Percentiles rank a stretch among this genome's conserved stretches.
Conservation (phyloP, 1,140 invertebrate species). For the Colletes gigas region DNA sequence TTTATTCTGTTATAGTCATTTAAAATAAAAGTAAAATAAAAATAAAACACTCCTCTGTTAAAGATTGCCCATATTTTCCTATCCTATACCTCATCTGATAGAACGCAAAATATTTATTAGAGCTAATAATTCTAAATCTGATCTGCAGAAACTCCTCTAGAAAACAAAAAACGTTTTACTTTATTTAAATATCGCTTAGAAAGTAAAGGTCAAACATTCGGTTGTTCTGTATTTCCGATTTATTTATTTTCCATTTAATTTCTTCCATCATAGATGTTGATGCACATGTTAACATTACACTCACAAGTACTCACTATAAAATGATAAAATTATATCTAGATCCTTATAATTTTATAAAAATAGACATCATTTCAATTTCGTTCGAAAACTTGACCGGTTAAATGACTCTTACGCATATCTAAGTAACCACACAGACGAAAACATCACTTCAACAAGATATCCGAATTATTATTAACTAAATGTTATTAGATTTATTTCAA, state of each 20-base stretch:
- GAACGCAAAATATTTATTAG: too few species aligned
- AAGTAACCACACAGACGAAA: background rate
- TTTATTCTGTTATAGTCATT: too few species aligned
- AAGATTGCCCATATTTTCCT: too few species aligned
- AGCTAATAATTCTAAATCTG: too few species aligned
- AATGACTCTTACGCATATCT: background rate
- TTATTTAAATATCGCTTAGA: background rate
- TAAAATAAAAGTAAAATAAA: too few species aligned
- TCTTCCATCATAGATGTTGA: background rate
- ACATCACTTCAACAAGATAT: background rate
- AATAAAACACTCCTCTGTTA: too few species aligned
- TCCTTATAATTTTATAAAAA: constrained; percentile 23
- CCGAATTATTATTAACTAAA: constrained; percentile 1
- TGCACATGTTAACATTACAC: background rate
- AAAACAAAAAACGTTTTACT: background rate
- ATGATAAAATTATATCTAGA: constrained; percentile 2
- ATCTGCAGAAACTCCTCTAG: too few species aligned
- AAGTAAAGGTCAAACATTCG: constrained; percentile 3
- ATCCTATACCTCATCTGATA: too few species aligned
- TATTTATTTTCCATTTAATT: constrained; percentile 23
- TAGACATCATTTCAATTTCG: background rate
- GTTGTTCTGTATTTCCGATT: background rate
- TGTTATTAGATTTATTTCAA: background rate
- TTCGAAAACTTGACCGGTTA: constrained; percentile 2
- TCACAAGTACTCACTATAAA: background rate